Base-by-base conservation (phyloP, 2,113 vertebrate species). In the Cyprinodon brontotheroides region DNA sequence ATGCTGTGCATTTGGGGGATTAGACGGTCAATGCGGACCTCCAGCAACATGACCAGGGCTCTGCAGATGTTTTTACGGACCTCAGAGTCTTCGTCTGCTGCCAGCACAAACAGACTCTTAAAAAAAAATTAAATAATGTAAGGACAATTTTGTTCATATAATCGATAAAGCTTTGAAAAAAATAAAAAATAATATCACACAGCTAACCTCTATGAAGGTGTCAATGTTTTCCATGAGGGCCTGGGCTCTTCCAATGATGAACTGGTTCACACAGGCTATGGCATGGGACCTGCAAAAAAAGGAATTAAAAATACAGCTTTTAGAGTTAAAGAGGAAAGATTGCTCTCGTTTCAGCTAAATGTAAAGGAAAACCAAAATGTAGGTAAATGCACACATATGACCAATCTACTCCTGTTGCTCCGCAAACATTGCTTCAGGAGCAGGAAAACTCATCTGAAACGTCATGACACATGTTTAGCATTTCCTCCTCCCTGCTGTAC, bases 1-100 rank as follows among this genome's bases (percentile, higher is more conserved):
- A 98, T 97, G 91, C 96, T 98, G 91, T 98, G 96, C 96, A 98
- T 98, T 89, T 98, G 97, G 0, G 97, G 97, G 75, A 98, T 97
- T 10, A 98, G 96, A 14, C 97, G 94, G 86, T 98, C 97, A 0
- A 98, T 96, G 5, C 97, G 95, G 76, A 98, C 97, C 91, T 98
- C 97, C 83, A 98, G 90, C 67, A 98, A 90, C 97, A 98, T 98
- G 74, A 98, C 97, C 80, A 98, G 86, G 0, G 97, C 97, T 0
- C 97, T 86, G 82, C 97, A 98, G 61, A 98, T 97, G 0, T 98
- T 98, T 92, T 98, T 98, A 38, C 97, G 88, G 78, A 98, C 97
- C 86, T 98, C 97, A 0, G 95, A 96, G 88, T 98, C 97, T 82
- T 87, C 86, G 48, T 91, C 90, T 78, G 85, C 78, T 77, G 88